phyloP scores from a whole-genome alignment of 2,888 invertebrate species.

The Agrochola litura region DNA sequence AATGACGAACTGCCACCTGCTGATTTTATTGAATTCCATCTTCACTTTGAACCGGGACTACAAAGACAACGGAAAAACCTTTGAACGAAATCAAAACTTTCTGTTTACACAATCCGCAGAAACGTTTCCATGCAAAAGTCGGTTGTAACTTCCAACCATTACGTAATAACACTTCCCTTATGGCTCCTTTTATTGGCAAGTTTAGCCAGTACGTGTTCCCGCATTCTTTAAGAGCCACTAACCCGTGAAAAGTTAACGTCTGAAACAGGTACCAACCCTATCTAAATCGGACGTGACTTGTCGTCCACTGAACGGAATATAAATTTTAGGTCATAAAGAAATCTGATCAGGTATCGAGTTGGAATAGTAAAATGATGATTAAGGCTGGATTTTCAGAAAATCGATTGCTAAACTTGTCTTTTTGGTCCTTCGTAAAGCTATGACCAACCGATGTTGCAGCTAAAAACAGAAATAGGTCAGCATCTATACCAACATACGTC shows the following conservation, averaged over 20 bases:
- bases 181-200: constrained; percentile 62
- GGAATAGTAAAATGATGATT: constrained; percentile 35
- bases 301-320: constrained; percentile 65
- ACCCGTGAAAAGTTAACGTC: constrained; percentile 62
- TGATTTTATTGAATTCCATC: constrained; percentile 30
- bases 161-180: constrained; percentile 49
- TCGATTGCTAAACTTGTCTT: background rate
- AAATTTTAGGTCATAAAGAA: constrained; percentile 58
- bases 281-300: constrained; percentile 68
- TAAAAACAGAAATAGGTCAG: constrained; percentile 19
- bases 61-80: constrained; percentile 18
- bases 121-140: constrained; percentile 19
- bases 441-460: background rate
- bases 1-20: constrained; percentile 10
- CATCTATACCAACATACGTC: background rate
- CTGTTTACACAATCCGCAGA: constrained; percentile 15
- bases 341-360: constrained; percentile 53
- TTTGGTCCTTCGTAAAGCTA: background rate
- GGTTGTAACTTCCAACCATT: constrained; percentile 59
- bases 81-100: constrained; percentile 30
- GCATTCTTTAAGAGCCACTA: constrained; percentile 43
- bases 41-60: constrained; percentile 14
- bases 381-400: constrained; percentile 4
- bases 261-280: constrained; percentile 66
- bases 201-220: constrained; percentile 59